Evolutionary conservation across 37 sponge, comb jelly and placozoan genomes (phyloP), one percentile per base, ranked within the genome.

Genomic region (Eunapius fragilis): DNA sequence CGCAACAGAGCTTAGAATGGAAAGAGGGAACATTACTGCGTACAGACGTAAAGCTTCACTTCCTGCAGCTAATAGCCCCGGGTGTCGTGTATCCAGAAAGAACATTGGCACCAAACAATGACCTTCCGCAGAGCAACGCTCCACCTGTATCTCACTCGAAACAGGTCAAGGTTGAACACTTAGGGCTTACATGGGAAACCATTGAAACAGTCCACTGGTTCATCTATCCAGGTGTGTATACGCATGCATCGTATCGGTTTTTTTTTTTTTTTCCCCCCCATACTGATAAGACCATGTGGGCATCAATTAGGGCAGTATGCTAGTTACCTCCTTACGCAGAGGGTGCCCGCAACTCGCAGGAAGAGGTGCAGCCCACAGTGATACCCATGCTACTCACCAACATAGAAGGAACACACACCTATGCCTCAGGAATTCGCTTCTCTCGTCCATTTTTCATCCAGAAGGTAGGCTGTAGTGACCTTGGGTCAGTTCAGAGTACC

Each of bases 371-470:
- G 45, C 85, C 90, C 31, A 80, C 85, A n/a, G 36, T 89, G 35
- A 73, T 87, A 26, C 87, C 91, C 2, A 69, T 86, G 69, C 75
- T 91, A 2, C 72, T 86, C 67, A 91, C 91, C n/a, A 79, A 91
- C 37, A 72, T 87, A 26, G 76, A 45, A 14, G 91, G 91, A 12
- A 71, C 75, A 0, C 49, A 75, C 31, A 68, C 84, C 25, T 91
- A 83, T 37, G 79, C 79, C 37, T 35, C 69, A 2, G 87, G 87
- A 3, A 67, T 91, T 24, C 38, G 87, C 24, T 91, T 91, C 84
- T 76, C 74, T 11, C 83, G 91, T 23, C 91, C 91, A 17, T 91
- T 91, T 80, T 87, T 86, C 70, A 83, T 91, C 45, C 34, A 82
- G 36, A 83, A 80, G 37, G 45, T 37, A 41, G 3, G 41, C 41